Evolutionary conservation across 2,888 invertebrate species (phyloP), one percentile per base, ranked within the genome.

Genomic region (Automeris io): DNA sequence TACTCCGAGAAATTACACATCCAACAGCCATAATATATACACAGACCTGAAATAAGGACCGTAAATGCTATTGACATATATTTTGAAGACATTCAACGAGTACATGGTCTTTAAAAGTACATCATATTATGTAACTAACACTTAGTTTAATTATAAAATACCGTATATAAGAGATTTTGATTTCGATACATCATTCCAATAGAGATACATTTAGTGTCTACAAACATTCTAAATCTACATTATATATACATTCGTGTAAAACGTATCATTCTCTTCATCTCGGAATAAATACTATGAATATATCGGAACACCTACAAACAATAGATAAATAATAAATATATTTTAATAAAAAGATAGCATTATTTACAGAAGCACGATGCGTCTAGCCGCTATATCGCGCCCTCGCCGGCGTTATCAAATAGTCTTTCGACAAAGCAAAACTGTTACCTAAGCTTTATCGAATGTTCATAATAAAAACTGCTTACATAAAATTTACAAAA

Each of bases 251-350:
- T 66, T 68, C 63, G 65, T 31, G 36, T 54, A 57, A 58, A 43
- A 57, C 68, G 60, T 70, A 71, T 70, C 68, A 51, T 63, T 55
- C 51, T 49, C 57, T 58, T 54, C 40, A 57, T 59, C 47, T 56
- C 50, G 50, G 56, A 58, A 54, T 47, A 50, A 52, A 54, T 54
- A 54, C 54, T 54, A 59, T 57, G 52, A 54, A 58, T 55, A 57
- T 51, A 55, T 45, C 44, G 43, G 51, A 56, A 64, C 49, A 47
- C 61, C 63, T 76, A 80, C 42, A 49, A 68, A 70, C 78, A 77
- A 72, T 64, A 44, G 68, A 74, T 75, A 82, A 82, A 80, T 77
- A 85, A 85, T 86, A 85, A 86, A 83, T 86, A 82, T 70, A 77
- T 72, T 76, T 58, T 59, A 60, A 57, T 35, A 31, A 54, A 63